Evolutionary conservation across 2,888 invertebrate genomes (phyloP).

Genomic region (Leucozona laternaria): DNA sequence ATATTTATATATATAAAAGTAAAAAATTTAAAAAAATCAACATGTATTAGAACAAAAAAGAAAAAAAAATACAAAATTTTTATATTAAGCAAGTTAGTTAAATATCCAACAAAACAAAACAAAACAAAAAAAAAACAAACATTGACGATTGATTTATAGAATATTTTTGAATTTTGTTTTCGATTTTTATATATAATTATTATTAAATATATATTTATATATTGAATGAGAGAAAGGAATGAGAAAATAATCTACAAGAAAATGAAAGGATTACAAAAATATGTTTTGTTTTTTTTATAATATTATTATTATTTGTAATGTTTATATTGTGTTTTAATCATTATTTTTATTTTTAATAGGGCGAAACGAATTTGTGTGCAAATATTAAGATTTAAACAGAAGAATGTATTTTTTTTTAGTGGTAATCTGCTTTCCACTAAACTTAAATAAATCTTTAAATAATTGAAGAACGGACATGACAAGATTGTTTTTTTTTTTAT

Average conservation of each 20-base stretch:
- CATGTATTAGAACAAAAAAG: conserved; percentile 64
- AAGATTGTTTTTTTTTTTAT: conserved; percentile 22
- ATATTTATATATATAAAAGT: conserved; percentile 79
- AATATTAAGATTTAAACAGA: conserved; percentile 70
- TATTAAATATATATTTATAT: conserved; percentile 73
- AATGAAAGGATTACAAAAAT: conserved; percentile 23
- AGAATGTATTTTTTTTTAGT: conserved; percentile 38
- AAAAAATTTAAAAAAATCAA: conserved; percentile 76
- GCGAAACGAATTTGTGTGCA: conserved; percentile 74
- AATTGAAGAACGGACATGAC: conserved; percentile 38
- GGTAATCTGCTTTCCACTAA: conserved; percentile 29
- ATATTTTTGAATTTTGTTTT: conserved; percentile 67
- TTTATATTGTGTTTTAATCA: conserved; percentile 33
- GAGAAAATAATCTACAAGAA: conserved; percentile 39
- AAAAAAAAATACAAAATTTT: conserved; percentile 64
- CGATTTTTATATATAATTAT: conserved; percentile 68
- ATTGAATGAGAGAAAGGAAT: conserved; percentile 59
- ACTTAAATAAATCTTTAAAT: conserved; percentile 9
- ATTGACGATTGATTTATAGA: conserved; percentile 71
- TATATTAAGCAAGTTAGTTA: conserved; percentile 75
- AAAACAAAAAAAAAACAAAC: background rate
- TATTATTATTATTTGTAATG: conserved; percentile 30
- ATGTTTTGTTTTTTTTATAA: conserved; percentile 26
- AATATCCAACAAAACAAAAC: conserved; percentile 69
- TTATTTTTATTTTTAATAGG: conserved; percentile 48